Percentiles rank a stretch among this genome's conserved stretches.
Evolutionary conservation across 2,797 vertebrate species (phyloP).

Genomic region (Notolabrus celidotus): DNA sequence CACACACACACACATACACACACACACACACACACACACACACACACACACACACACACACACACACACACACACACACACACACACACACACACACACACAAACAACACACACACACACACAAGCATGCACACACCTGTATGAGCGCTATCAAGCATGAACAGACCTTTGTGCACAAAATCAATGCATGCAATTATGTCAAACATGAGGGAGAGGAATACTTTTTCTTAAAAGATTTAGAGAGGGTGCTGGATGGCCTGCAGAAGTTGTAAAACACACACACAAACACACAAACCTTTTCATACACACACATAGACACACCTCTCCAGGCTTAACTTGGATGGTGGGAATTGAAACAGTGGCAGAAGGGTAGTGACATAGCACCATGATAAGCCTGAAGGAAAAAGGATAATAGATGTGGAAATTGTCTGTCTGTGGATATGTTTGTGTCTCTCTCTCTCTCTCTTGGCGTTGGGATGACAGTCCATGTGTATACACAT

Average conservation of each 20-base stretch:
- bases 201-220: neutral
- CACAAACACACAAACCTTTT: constrained; percentile 1
- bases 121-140: constrained; percentile 5
- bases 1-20: constrained; percentile 1
- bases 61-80: constrained; percentile 1
- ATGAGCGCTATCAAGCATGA: constrained; percentile 6
- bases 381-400: constrained; percentile 47
- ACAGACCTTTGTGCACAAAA: constrained; percentile 3
- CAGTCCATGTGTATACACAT: neutral
- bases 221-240: neutral
- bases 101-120: constrained; percentile 1
- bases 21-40: neutral
- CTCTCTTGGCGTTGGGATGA: neutral
- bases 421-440: constrained; percentile 25
- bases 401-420: constrained; percentile 56
- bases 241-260: neutral
- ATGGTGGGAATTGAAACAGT: constrained; percentile 51
- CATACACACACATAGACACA: constrained; percentile 8
- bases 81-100: neutral
- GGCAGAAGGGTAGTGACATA: constrained; percentile 51
- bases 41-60: constrained; percentile 1
- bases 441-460: constrained; percentile 19
- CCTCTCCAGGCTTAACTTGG: constrained; percentile 45
- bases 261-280: constrained; percentile 14
- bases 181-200: neutral